Base-by-base conservation (phyloP, 1,140 invertebrate species). In the Meloidogyne exigua region DNA sequence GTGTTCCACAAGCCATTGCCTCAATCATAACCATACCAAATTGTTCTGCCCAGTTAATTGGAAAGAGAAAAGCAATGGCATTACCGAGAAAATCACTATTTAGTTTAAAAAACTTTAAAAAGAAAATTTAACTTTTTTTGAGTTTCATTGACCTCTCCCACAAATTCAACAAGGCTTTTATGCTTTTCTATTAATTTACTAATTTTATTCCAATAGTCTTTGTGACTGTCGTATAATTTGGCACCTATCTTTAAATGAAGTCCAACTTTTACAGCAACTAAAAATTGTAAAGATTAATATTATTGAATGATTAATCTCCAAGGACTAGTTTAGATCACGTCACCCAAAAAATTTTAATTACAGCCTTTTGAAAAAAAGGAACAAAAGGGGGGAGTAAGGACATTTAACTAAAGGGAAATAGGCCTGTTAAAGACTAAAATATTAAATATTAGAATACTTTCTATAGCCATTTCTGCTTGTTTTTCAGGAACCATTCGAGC, bases 1-100 rank as follows among this genome's bases (percentile, higher is more conserved):
- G 76, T 7, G 76, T 77, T n/a, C 76, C 76, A 32, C 72, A 76
- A 7, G 76, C 76, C 76, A 78, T 75, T 21, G 69, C 23, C 26
- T 77, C 73, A 36, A 80, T 78, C 76, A 67, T 66, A 9, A 77
- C 77, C 2, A 76, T 32, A 1, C 77, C 77, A 57, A 78, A 78
- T 7, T 28, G 77, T 75, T 78, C 77, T 1, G 76, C n/a, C 76
- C 76, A 78, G 2, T 78, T 39, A 12, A 78, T 77, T 10, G 77
- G 76, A 25, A 21, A 23, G 12, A 79, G n/a, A 18, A 80, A 68
- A 7, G 77, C 77, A 12, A 44, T 15, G 4, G 77, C 77, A 23
- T 80, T 80, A n/a, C 77, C 77, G 3, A 78, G 67, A 13, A 78
- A 68, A 32, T 66, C 72, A 21, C 72, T 71, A 32, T 32, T 32